phyloP scores from a whole-genome alignment of 2,888 invertebrate species.

The Coleophora deauratella region DNA sequence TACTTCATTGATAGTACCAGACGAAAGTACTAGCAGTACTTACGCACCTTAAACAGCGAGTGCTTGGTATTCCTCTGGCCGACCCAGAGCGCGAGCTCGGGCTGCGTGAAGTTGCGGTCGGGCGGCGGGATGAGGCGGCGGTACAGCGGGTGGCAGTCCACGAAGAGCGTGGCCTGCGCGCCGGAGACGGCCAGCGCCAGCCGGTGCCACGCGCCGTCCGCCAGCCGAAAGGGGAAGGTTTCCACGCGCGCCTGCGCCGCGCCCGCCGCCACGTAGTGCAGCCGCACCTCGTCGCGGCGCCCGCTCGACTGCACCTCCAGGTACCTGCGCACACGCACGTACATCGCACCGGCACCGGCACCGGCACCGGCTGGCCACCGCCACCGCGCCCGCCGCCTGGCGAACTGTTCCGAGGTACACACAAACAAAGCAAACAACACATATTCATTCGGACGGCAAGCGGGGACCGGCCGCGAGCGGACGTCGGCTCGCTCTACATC shows the following conservation, averaged over 20 bases:
- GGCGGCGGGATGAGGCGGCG: conserved; percentile 85
- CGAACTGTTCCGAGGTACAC: conserved; percentile 75
- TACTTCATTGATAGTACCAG: too few relatives aligned
- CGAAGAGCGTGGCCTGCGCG: conserved; percentile 86
- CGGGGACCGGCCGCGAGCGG: conserved; percentile 52
- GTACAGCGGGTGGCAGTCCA: conserved; percentile 91
- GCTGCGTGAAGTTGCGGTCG: conserved; percentile 83
- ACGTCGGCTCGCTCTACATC: conserved; percentile 71
- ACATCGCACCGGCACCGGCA: conserved; percentile 31
- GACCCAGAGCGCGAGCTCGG: conserved; percentile 85
- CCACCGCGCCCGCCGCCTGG: conserved; percentile 28
- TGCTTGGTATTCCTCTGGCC: conserved; percentile 90
- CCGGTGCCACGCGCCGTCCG: conserved; percentile 91
- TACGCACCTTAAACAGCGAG: conserved; percentile 92
- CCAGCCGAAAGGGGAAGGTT: conserved; percentile 90
- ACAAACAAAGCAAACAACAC: conserved; percentile 69
- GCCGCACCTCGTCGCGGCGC: conserved; percentile 87
- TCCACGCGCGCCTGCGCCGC: conserved; percentile 77
- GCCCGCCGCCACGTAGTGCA: conserved; percentile 84
- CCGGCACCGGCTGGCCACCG: conserved; percentile 32
- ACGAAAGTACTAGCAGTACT: too few relatives aligned
- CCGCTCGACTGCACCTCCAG: conserved; percentile 94
- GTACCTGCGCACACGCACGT: conserved; percentile 76
- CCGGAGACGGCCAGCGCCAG: conserved; percentile 89
- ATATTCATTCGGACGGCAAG: conserved; percentile 45